Conservation (phyloP, 2,797 vertebrate species). For the Anas bahamensis region DNA sequence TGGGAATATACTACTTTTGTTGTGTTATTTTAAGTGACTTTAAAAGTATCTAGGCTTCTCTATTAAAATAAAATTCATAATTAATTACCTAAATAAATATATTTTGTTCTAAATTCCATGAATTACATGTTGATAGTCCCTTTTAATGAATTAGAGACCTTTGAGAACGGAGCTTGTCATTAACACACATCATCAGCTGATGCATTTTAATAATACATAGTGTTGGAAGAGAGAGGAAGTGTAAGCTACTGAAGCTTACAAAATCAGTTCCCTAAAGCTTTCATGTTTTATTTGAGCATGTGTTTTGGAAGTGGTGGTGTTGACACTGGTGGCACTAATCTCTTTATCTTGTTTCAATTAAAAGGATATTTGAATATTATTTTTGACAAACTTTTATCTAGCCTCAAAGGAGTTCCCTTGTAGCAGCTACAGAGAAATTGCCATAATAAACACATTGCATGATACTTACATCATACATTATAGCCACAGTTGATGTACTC, state of each 20-base stretch:
- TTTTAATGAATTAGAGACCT: constrained; percentile 61
- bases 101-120: constrained; percentile 42
- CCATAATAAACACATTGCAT: constrained; percentile 56
- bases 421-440: constrained; percentile 55
- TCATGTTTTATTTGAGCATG: constrained; percentile 75
- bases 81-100: constrained; percentile 15
- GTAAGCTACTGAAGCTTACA: constrained; percentile 67
- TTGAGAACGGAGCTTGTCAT: constrained; percentile 65
- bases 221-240: constrained; percentile 59
- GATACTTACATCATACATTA: constrained; percentile 43
- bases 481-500: constrained; percentile 27
- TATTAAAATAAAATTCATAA: neutral
- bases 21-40: neutral
- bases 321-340: constrained; percentile 64
- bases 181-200: constrained; percentile 64
- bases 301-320: constrained; percentile 64
- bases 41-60: neutral
- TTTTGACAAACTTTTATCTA: constrained; percentile 72
- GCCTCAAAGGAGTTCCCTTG: constrained; percentile 61
- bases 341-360: constrained; percentile 74
- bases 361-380: constrained; percentile 74
- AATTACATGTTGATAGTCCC: constrained; percentile 16
- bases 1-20: neutral
- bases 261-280: constrained; percentile 67
- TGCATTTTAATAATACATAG: constrained; percentile 71